Evolutionary conservation across 2,888 invertebrate species (phyloP).

Genomic region (Scrobipalpa costella): DNA sequence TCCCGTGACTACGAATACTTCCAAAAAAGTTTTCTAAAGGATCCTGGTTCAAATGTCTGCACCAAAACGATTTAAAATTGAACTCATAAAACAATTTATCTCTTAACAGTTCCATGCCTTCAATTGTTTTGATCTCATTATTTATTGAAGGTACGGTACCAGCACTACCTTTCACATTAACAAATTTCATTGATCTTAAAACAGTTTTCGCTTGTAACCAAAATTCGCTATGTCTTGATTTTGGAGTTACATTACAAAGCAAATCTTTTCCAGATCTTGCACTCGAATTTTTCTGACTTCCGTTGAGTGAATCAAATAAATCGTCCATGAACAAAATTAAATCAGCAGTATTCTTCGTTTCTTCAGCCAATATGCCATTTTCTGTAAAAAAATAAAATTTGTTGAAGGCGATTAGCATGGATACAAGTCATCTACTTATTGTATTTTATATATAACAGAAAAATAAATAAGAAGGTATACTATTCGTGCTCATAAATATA

Average conservation of each 20-base stretch:
- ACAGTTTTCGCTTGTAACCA: constrained; percentile 12
- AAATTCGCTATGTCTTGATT: constrained; percentile 9
- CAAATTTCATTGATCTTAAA: constrained; percentile 18
- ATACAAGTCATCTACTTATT: no score
- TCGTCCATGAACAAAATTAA: constrained; percentile 16
- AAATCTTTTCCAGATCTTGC: constrained; percentile 19
- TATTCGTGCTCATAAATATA: no score
- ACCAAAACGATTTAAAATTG: constrained; percentile 18
- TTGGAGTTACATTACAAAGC: constrained; percentile 13
- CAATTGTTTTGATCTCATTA: constrained; percentile 14
- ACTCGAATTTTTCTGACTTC: constrained; percentile 10
- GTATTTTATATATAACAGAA: no score
- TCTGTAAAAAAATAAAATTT: constrained; percentile 19
- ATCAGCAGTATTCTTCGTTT: constrained; percentile 14
- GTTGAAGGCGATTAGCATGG: no score
- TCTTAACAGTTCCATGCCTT: constrained; percentile 8
- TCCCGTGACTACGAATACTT: constrained; percentile 26
- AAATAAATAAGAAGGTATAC: no score
- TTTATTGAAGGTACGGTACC: constrained; percentile 8
- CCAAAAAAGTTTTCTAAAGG: constrained; percentile 25
- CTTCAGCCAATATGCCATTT: constrained; percentile 16
- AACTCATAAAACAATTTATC: no score
- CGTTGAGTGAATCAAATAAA: constrained; percentile 21
- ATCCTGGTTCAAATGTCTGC: constrained; percentile 26
- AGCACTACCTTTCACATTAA: constrained; percentile 5